Evolutionary conservation across 1,140 invertebrate species (phyloP).

Genomic region (Vollenhovia emeryi): DNA sequence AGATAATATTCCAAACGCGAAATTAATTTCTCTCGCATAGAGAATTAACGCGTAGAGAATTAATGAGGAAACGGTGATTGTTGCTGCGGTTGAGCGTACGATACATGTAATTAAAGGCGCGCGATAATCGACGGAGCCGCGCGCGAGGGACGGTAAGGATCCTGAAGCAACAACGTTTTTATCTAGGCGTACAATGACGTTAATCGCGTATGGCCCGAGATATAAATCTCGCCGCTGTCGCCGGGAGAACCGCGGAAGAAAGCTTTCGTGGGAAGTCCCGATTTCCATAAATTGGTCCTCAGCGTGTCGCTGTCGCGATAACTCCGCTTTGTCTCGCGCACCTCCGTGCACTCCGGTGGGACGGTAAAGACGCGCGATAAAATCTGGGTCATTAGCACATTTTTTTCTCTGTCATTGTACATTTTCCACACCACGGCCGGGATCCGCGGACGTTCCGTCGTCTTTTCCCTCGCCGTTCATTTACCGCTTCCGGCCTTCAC

Average conservation of each 20-base stretch:
- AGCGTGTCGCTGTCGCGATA: background rate
- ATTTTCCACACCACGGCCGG: slow-evolving; percentile 45
- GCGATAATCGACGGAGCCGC: background rate
- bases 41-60: background rate
- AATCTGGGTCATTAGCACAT: slow-evolving; percentile 58
- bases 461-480: slow-evolving; percentile 33
- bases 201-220: background rate
- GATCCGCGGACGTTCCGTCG: background rate
- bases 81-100: background rate
- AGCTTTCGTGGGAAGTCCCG: background rate
- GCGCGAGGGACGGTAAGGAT: background rate
- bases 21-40: slow-evolving; percentile 9
- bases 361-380: slow-evolving; percentile 44
- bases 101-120: background rate
- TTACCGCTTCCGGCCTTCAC: slow-evolving; percentile 54
- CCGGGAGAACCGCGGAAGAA: background rate
- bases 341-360: slow-evolving; percentile 2
- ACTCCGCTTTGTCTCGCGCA: background rate
- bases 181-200: background rate
- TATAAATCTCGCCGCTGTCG: background rate
- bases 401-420: slow-evolving; percentile 59
- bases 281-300: slow-evolving; percentile 3
- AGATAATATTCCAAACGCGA: background rate
- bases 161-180: background rate
- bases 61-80: background rate